Percentiles rank a stretch among this genome's conserved stretches.
Evolutionary conservation across 2,797 vertebrate species (phyloP).

Genomic region (Melanotaenia maccullochi): DNA sequence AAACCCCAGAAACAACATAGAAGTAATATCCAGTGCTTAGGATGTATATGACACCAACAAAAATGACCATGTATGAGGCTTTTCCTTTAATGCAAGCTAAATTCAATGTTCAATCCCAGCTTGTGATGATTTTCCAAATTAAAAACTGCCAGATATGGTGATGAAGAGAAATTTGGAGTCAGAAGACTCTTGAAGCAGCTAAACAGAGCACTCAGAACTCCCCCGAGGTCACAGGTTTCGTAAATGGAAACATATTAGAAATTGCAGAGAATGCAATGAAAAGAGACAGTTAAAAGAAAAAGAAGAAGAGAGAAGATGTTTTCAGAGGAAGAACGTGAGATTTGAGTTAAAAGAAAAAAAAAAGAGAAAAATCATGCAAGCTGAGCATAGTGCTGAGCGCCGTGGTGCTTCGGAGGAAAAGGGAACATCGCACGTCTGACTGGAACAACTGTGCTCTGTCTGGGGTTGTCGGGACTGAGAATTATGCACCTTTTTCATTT

Average conservation of each 20-base stretch:
- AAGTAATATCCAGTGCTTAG: constrained; percentile 98
- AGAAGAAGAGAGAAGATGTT: neutral
- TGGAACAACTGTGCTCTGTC: constrained; percentile 46
- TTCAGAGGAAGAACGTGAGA: constrained; percentile 46
- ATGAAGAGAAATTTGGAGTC: constrained; percentile 66
- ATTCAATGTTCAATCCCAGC: constrained; percentile 94
- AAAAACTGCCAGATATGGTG: constrained; percentile 86
- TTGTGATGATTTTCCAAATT: constrained; percentile 89
- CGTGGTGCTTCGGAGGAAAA: constrained; percentile 10
- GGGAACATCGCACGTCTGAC: constrained; percentile 35
- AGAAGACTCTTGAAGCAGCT: constrained; percentile 49
- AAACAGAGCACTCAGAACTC: constrained; percentile 74
- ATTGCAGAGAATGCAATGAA: constrained; percentile 68
- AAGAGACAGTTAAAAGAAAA: constrained; percentile 27
- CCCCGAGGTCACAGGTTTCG: constrained; percentile 81
- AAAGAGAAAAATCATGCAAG: constrained; percentile 19
- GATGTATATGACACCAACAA: constrained; percentile 88
- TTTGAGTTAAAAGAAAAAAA: constrained; percentile 24
- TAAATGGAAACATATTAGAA: constrained; percentile 82
- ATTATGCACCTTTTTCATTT: constrained; percentile 16
- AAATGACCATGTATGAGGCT: constrained; percentile 83
- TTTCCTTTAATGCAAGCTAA: constrained; percentile 78
- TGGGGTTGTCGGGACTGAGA: constrained; percentile 19
- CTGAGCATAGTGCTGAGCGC: constrained; percentile 28
- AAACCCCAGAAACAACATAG: constrained; percentile 63